Percentiles rank a stretch among this genome's conserved stretches.
Conservation (phyloP, 2,888 invertebrate genomes). For the Drosophila crucigera region DNA sequence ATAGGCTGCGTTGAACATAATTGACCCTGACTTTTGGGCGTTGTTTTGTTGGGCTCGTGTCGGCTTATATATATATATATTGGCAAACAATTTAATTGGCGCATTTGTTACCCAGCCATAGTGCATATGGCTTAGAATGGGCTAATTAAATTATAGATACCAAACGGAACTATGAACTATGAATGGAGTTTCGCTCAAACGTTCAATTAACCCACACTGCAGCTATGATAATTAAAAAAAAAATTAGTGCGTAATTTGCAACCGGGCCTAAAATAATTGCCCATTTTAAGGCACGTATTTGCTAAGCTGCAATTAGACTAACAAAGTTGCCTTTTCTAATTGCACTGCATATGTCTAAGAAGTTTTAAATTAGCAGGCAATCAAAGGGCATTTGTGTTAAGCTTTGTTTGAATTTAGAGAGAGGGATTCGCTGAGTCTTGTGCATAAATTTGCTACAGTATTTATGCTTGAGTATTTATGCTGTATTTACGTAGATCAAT, state of each 20-base stretch:
- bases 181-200: neutral
- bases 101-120: neutral
- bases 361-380: neutral
- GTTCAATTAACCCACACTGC: neutral
- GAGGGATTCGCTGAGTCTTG: neutral
- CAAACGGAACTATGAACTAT: neutral
- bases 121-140: neutral
- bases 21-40: conserved; percentile 43
- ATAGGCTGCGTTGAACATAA: conserved; percentile 22
- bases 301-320: neutral
- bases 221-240: neutral
- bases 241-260: neutral
- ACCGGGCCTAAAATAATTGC: neutral
- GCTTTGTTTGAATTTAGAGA: neutral
- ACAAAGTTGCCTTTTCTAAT: neutral
- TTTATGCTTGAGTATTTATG: conserved; percentile 23
- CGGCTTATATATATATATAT: neutral
- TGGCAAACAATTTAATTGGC: conserved; percentile 31
- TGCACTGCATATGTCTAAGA: conserved; percentile 4
- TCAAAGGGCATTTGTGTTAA: conserved; percentile 1
- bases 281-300: neutral
- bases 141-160: neutral
- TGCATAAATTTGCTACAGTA: neutral
- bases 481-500: conserved; percentile 41
- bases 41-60: conserved; percentile 1